phyloP scores from a whole-genome alignment of 2,797 vertebrate species.

The Pteropus rufus region DNA sequence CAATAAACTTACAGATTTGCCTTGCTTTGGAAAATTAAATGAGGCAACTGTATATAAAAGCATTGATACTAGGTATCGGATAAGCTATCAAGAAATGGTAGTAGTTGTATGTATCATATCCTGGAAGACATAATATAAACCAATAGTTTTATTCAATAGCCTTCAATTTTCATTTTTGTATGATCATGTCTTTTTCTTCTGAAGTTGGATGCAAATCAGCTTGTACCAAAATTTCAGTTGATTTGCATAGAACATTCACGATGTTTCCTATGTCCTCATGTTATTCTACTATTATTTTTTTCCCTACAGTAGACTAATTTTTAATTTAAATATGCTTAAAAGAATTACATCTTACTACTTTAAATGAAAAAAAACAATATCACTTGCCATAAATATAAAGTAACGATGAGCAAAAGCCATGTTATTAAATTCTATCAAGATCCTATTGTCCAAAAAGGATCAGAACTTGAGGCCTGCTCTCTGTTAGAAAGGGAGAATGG shows the following conservation, averaged over 20 bases:
- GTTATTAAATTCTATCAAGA: background rate
- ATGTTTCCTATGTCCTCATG: background rate
- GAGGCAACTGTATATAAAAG: background rate
- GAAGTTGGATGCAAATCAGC: background rate
- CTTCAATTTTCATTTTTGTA: slow-evolving; percentile 8
- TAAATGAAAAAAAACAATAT: background rate
- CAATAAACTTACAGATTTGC: background rate
- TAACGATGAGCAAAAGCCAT: background rate
- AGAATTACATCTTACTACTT: background rate
- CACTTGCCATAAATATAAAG: background rate
- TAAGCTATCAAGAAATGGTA: background rate
- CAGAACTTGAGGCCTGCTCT: background rate
- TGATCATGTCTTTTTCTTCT: background rate
- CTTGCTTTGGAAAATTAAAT: slow-evolving; percentile 19
- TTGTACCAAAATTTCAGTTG: background rate
- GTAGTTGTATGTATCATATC: background rate
- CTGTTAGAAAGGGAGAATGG: background rate
- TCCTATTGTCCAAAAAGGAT: background rate
- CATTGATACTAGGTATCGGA: background rate
- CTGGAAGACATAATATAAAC: background rate
- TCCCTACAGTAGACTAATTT: background rate
- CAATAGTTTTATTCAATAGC: background rate
- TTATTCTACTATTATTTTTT: background rate
- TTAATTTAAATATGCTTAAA: background rate
- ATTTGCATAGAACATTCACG: background rate